These are phyloP conservation scores for Himalopsyche japonica DNA, from an alignment of 2,888 invertebrate genomes.

Conservation along the genomic window DNA sequence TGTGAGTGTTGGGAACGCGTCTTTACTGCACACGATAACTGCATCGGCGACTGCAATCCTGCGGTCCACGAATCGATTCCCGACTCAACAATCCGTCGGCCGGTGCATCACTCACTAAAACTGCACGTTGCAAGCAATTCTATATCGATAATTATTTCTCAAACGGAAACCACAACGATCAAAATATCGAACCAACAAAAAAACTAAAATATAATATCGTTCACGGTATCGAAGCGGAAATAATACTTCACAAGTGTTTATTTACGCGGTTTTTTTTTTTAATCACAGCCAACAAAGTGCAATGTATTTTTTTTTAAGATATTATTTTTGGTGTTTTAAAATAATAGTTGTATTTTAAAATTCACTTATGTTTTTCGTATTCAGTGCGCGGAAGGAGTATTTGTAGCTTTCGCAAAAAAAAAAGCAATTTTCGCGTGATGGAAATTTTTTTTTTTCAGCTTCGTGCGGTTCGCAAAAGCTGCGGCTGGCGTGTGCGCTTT, in stretches of 20 bases:
- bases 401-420: neutral
- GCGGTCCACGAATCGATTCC: neutral
- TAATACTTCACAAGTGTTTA: neutral
- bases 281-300: neutral
- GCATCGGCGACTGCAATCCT: neutral
- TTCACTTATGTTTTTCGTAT: neutral
- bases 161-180: neutral
- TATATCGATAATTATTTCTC: neutral
- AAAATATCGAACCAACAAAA: neutral
- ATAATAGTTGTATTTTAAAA: neutral
- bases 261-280: neutral
- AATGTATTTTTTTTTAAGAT: neutral
- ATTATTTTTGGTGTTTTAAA: neutral
- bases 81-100: neutral
- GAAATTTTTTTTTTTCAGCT: neutral
- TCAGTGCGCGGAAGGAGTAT: neutral
- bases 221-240: neutral
- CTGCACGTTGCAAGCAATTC: neutral
- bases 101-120: neutral
- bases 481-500: neutral
- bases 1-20: neutral
- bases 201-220: neutral
- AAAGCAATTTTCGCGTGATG: neutral
- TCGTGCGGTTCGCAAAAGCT: neutral
- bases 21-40: neutral